Conservation (phyloP, 2,888 invertebrate genomes). For the Selenia dentaria region DNA sequence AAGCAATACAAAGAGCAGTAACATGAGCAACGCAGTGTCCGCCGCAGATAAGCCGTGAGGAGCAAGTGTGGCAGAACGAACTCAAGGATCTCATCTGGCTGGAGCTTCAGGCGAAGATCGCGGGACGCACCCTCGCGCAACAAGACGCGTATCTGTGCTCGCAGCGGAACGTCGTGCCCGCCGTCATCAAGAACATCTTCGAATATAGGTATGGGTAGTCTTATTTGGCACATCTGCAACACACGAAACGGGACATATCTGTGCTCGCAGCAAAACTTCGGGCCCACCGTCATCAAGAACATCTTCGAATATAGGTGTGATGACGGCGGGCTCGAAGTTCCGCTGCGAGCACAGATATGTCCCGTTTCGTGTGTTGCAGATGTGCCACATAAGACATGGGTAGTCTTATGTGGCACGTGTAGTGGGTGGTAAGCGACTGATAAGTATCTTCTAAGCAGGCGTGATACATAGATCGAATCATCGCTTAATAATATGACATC, state of each 20-base stretch:
- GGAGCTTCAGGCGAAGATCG: constrained; percentile 93
- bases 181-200: constrained; percentile 90
- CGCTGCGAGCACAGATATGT: constrained; percentile 91
- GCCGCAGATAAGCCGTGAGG: constrained; percentile 90
- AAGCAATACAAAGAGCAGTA: not conserved
- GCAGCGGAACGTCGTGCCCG: constrained; percentile 89
- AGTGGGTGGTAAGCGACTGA: too few species aligned
- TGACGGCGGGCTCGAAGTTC: constrained; percentile 87
- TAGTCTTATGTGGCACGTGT: too few species aligned
- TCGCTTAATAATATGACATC: too few species aligned
- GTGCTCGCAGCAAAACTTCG: constrained; percentile 88
- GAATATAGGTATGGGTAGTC: constrained; percentile 88
- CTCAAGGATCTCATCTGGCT: constrained; percentile 96
- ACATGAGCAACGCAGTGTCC: constrained; percentile 4
- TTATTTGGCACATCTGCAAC: too few species aligned
- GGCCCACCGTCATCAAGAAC: constrained; percentile 88
- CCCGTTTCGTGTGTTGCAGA: constrained; percentile 92
- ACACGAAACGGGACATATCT: constrained; percentile 92
- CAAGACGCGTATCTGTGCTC: constrained; percentile 91
- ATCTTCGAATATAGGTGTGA: constrained; percentile 92
- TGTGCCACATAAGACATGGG: too few species aligned
- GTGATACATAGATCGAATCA: too few species aligned
- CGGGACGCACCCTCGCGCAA: constrained; percentile 89
- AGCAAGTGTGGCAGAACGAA: constrained; percentile 94
- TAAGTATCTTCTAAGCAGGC: too few species aligned